Evolutionary conservation across 2,113 vertebrate genomes (phyloP).

Genomic region (Todiramphus saurophagus): DNA sequence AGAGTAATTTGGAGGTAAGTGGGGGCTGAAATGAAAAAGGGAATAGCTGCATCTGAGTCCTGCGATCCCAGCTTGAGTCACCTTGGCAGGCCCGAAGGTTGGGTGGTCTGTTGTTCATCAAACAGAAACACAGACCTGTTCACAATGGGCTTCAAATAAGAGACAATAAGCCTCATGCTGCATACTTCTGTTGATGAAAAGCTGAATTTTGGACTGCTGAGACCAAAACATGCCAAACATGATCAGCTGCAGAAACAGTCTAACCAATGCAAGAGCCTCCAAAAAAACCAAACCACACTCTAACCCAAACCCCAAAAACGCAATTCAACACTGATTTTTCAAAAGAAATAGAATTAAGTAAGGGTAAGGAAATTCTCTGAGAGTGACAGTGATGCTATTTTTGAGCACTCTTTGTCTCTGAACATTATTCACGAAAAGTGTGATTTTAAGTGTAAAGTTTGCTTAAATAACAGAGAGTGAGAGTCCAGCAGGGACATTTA

Average conservation of each 20-base stretch:
- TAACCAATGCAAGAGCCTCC: background rate
- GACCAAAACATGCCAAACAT: background rate
- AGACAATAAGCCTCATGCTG: background rate
- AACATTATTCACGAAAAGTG: background rate
- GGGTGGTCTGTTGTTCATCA: background rate
- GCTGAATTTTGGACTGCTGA: background rate
- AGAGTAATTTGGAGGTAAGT: background rate
- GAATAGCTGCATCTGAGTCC: background rate
- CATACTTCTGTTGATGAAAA: background rate
- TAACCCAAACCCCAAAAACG: background rate
- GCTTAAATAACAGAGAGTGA: background rate
- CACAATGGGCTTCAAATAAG: background rate
- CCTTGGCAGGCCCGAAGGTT: background rate
- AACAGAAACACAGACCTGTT: background rate
- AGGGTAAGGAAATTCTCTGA: background rate
- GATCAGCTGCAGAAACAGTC: slow-evolving; percentile 5
- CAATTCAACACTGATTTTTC: background rate
- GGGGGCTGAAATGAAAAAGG: background rate
- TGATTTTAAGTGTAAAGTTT: background rate
- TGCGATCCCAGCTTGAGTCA: background rate
- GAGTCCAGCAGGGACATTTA: background rate
- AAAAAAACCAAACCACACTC: background rate
- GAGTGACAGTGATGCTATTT: background rate
- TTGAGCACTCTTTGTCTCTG: background rate
- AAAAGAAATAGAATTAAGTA: background rate